Conservation (phyloP, 2,888 invertebrate species). For the Sisyra nigra region DNA sequence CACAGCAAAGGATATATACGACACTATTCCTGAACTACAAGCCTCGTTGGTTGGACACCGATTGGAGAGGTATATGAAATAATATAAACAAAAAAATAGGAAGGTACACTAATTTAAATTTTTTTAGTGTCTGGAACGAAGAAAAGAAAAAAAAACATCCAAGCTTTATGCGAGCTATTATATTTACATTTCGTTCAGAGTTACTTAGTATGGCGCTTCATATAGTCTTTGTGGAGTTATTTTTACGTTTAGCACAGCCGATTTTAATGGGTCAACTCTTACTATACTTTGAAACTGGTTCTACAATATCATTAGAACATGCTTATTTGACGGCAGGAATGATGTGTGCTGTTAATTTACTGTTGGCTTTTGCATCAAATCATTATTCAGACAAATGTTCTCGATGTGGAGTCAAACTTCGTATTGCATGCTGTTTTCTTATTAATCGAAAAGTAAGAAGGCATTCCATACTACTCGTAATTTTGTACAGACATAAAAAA, state of each 20-base stretch:
- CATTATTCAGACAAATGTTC: constrained; percentile 57
- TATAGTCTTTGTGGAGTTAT: constrained; percentile 39
- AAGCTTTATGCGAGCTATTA: constrained; percentile 44
- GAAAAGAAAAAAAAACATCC: constrained; percentile 44
- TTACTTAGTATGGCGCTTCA: constrained; percentile 43
- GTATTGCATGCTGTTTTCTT: constrained; percentile 66
- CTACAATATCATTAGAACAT: constrained; percentile 28
- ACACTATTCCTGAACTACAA: constrained; percentile 47
- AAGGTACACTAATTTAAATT: background rate
- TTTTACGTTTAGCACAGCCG: constrained; percentile 45
- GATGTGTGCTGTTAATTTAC: constrained; percentile 36
- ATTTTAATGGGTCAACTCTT: constrained; percentile 46
- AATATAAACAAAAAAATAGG: background rate
- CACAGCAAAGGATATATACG: constrained; percentile 56
- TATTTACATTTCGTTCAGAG: constrained; percentile 50
- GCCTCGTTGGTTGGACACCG: constrained; percentile 48
- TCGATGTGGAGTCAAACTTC: constrained; percentile 68
- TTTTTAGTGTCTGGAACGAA: constrained; percentile 48
- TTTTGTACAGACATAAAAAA: no score
- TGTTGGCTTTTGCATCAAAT: constrained; percentile 43
- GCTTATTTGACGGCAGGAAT: constrained; percentile 45
- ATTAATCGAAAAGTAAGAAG: constrained; percentile 51
- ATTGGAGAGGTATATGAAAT: constrained; percentile 38
- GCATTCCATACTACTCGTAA: no score
- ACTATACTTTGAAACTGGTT: constrained; percentile 42